Evolutionary conservation across 2,113 vertebrate species (phyloP), one percentile per base, ranked within the genome.

Genomic region (Tympanuchus pallidicinctus): DNA sequence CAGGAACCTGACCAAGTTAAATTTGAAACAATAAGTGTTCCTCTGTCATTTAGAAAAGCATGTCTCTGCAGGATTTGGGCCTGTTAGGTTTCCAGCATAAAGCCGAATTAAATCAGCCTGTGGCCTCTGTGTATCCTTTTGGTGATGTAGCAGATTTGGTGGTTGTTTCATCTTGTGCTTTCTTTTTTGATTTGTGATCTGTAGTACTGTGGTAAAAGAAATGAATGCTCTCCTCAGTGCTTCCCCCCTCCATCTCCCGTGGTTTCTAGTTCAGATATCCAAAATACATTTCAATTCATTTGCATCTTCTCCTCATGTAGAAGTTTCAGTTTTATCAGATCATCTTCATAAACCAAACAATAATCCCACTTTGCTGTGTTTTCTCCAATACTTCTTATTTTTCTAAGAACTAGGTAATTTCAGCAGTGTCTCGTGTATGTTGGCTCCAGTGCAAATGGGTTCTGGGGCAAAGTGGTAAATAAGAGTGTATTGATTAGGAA

Each of bases 401-500:
- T 88, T 47, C 25, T 57, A 38, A 82, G 45, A 70, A 16, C 20
- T 9, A 6, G 72, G n/a, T 54, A 30, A 79, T 79, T 65, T 54
- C 38, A 56, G 47, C 36, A n/a, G 30, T 47, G 27, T 79, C 66
- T 76, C 42, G 13, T n/a, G 47, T 56, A 17, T 67, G 14, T 65
- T 79, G 20, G 40, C 75, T 36, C 60, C 27, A 15, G 56, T 30
- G 32, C 38, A 63, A 22, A 15, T 38, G 60, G 56, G 82, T 66
- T 64, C 88, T 90, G 70, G 43, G 72, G 47, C 65, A 67, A 82
- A 88, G 30, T 77, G 65, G 67, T 86, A 77, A 86, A 83, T 86
- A 63, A 52, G 27, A 86, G 67, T 81, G 70, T 56, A 86, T 88
- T 91, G 95, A 92, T 79, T 75, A 80, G 79, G 50, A 80, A 91